Conservation (phyloP, 2,888 invertebrate genomes). For the Gortyna flavago region DNA sequence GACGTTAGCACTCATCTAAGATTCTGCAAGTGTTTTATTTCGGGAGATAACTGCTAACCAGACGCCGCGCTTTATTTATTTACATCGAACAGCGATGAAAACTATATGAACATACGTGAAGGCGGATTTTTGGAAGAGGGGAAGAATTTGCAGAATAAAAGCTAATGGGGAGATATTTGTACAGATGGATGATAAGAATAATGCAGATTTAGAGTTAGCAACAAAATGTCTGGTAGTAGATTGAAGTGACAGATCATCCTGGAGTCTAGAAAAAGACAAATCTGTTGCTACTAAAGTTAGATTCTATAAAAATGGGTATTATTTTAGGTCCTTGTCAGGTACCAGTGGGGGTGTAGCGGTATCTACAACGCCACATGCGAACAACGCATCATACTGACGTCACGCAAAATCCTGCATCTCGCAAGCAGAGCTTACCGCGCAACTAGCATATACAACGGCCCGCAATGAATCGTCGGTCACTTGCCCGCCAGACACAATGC, state of each 20-base stretch:
- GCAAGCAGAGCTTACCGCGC: no score
- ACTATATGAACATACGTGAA: constrained; percentile 62
- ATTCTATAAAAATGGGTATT: neutral
- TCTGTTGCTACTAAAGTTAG: neutral
- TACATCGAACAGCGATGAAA: constrained; percentile 67
- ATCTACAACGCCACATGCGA: no score
- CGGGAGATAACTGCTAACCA: constrained; percentile 64
- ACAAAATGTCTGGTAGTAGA: neutral
- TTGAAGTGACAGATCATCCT: neutral
- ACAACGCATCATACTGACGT: no score
- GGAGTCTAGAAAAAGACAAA: neutral
- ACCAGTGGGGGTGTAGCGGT: no score
- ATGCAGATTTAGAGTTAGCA: neutral
- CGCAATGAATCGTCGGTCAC: no score
- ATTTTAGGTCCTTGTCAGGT: neutral
- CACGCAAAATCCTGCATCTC: no score
- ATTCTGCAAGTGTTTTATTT: constrained; percentile 66
- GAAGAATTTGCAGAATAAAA: constrained; percentile 8
- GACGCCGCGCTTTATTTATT: constrained; percentile 68
- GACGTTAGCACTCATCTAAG: constrained; percentile 61
- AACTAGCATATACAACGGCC: no score
- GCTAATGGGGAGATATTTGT: neutral
- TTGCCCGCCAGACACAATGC: no score
- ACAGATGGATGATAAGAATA: constrained; percentile 14
- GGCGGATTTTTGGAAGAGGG: constrained; percentile 9